Conservation (phyloP, 1,140 invertebrate species). For the Arctopsyche grandis region DNA sequence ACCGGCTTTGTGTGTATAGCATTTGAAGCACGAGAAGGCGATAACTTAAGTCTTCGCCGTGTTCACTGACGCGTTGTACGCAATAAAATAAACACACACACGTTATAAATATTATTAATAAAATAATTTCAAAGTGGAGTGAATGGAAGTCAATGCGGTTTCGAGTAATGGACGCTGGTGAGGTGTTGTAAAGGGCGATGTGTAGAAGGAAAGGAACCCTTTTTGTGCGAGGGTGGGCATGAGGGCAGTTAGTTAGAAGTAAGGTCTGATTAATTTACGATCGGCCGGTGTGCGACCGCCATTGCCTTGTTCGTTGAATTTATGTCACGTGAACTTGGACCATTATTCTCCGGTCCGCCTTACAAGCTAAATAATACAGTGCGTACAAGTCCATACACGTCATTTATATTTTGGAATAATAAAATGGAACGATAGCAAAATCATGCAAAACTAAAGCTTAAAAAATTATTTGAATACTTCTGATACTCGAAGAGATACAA, state of each 20-base stretch:
- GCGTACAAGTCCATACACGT: not conserved
- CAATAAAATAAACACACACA: constrained; percentile 5
- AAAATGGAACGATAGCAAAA: too few species aligned
- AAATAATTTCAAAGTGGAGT: too few species aligned
- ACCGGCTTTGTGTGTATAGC: constrained; percentile 4
- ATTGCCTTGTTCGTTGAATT: constrained; percentile 39
- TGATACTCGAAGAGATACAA: too few species aligned
- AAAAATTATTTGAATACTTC: too few species aligned
- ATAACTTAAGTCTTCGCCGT: constrained; percentile 25
- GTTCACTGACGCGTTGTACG: constrained; percentile 26
- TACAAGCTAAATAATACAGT: constrained; percentile 4
- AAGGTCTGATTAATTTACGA: constrained; percentile 45
- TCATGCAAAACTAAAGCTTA: too few species aligned
- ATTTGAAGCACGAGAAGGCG: not conserved
- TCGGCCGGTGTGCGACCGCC: constrained; percentile 36
- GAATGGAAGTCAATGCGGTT: too few species aligned
- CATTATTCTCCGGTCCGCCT: constrained; percentile 37
- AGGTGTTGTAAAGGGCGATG: too few species aligned
- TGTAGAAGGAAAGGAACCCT: too few species aligned
- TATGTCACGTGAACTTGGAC: constrained; percentile 45
- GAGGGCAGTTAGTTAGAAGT: constrained; percentile 37
- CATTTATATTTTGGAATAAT: too few species aligned
- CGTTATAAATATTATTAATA: not conserved
- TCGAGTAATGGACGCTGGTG: too few species aligned
- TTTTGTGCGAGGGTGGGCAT: not conserved